These are phyloP conservation scores for Donacobius atricapilla DNA, from an alignment of 2,113 vertebrate genomes.

Conservation along the genomic window DNA sequence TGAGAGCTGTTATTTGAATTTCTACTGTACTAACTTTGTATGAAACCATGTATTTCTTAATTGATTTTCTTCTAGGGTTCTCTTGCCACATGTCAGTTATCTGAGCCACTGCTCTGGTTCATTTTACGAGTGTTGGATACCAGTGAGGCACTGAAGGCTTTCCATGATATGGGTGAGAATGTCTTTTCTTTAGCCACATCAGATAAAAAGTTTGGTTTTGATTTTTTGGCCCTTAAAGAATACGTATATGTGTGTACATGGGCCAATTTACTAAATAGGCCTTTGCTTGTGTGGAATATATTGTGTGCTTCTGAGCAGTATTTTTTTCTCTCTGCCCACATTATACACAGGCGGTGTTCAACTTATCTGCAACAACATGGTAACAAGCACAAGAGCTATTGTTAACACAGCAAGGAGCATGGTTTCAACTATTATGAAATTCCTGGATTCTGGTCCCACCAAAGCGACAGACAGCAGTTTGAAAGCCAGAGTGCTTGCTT, in stretches of 20 bases:
- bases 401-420: conserved; percentile 98
- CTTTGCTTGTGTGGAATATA: neutral
- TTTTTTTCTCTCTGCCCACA: neutral
- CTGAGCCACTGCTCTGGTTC: conserved; percentile 96
- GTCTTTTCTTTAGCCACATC: neutral
- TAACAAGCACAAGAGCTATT: conserved; percentile 97
- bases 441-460: conserved; percentile 92
- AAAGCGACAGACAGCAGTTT: conserved; percentile 90
- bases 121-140: conserved; percentile 96
- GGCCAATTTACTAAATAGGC: neutral
- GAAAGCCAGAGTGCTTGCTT: conserved; percentile 92
- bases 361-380: conserved; percentile 99
- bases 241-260: neutral
- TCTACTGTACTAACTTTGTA: neutral
- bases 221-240: neutral
- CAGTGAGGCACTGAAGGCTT: conserved; percentile 95
- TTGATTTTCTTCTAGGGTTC: conserved; percentile 81
- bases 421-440: conserved; percentile 99
- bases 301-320: neutral
- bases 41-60: neutral
- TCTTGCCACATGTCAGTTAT: conserved; percentile 96
- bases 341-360: conserved; percentile 88
- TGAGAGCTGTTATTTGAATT: neutral
- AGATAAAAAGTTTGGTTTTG: neutral
- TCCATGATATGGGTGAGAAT: conserved; percentile 96